Evolutionary conservation across 2,888 invertebrate species (phyloP).

Genomic region (Trilocha varians): DNA sequence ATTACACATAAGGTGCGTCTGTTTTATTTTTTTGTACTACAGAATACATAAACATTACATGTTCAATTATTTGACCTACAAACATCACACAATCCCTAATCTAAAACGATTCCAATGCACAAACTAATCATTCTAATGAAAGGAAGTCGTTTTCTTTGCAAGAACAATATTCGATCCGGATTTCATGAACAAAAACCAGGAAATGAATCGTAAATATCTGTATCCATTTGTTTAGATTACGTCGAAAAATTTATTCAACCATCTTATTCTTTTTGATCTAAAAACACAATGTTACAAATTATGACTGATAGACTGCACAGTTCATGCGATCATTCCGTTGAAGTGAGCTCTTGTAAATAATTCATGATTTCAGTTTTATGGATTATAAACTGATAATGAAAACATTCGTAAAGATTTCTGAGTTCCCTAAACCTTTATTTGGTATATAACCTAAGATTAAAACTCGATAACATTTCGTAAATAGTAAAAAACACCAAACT

Average conservation of each 20-base stretch:
- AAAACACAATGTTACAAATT: not conserved
- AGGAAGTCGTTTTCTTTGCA: not conserved
- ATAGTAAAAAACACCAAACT: no score
- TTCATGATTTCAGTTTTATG: not conserved
- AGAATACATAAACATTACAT: not conserved
- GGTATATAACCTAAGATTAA: no score
- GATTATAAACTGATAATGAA: no score
- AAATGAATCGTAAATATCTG: not conserved
- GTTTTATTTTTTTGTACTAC: not conserved
- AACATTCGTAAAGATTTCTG: no score
- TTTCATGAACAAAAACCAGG: not conserved
- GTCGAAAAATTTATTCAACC: conserved; percentile 1
- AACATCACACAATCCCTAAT: not conserved
- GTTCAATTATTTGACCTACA: not conserved
- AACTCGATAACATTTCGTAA: no score
- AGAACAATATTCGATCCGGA: not conserved
- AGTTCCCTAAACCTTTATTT: no score
- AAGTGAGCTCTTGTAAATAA: not conserved
- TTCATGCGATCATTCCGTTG: not conserved
- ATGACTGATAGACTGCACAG: not conserved
- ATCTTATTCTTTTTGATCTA: not conserved
- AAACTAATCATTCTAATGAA: not conserved
- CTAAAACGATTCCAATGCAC: not conserved
- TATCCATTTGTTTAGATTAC: conserved; percentile 1
- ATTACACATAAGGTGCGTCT: conserved; percentile 1